These are phyloP conservation scores for Malthinus flaveolus DNA, from an alignment of 2,888 invertebrate species.

Conservation along the genomic window DNA sequence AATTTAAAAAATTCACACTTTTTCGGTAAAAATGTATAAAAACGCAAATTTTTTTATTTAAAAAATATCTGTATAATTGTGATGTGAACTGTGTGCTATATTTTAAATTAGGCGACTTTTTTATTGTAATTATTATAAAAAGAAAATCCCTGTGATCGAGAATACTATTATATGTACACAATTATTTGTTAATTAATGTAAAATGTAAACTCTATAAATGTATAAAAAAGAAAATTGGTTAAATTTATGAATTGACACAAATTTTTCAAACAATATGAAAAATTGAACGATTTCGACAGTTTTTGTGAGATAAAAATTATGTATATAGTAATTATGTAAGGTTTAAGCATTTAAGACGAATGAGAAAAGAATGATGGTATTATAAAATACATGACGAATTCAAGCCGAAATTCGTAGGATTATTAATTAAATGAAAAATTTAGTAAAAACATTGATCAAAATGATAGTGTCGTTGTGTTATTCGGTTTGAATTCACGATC, in stretches of 20 bases:
- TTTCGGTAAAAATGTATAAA: no score
- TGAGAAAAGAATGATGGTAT: slow-evolving; percentile 3
- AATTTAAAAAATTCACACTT: not conserved
- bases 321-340: slow-evolving; percentile 26
- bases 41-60: not conserved
- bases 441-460: slow-evolving; percentile 9
- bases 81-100: slow-evolving; percentile 6
- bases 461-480: slow-evolving; percentile 27
- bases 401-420: slow-evolving; percentile 29
- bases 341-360: slow-evolving; percentile 24
- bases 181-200: slow-evolving; percentile 37
- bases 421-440: slow-evolving; percentile 9
- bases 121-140: slow-evolving; percentile 35
- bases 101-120: slow-evolving; percentile 17
- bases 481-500: slow-evolving; percentile 37
- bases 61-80: not conserved
- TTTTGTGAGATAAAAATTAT: slow-evolving; percentile 27
- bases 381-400: slow-evolving; percentile 23
- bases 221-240: slow-evolving; percentile 20
- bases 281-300: slow-evolving; percentile 17
- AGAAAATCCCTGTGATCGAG: slow-evolving; percentile 52
- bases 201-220: slow-evolving; percentile 26
- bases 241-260: slow-evolving; percentile 8
- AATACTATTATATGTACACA: slow-evolving; percentile 27
- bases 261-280: slow-evolving; percentile 8